Percentiles rank a stretch among this genome's conserved stretches.
phyloP scores from a whole-genome alignment of 2,797 vertebrate species.

The Anolis apletophallus region DNA sequence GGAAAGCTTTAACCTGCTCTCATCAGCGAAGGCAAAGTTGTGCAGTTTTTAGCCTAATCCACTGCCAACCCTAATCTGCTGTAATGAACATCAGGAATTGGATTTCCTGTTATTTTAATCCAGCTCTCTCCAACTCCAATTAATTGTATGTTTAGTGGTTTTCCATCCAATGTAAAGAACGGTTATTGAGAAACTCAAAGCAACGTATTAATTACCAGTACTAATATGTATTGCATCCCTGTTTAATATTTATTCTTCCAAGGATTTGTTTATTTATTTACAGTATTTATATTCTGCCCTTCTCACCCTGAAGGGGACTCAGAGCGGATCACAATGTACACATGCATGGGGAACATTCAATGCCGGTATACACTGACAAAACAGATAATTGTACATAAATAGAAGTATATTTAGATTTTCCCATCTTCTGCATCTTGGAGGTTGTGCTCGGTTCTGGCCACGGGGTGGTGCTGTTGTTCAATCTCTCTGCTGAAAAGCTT shows the following conservation, averaged over 20 bases:
- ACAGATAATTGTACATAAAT: too few species aligned
- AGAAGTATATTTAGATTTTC: too few species aligned
- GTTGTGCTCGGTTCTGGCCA: too few species aligned
- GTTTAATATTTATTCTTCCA: neutral
- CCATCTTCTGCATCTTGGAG: too few species aligned
- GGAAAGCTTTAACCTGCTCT: neutral
- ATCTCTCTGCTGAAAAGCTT: too few species aligned
- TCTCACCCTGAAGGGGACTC: too few species aligned
- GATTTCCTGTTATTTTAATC: neutral
- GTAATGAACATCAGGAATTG: neutral
- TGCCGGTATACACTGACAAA: too few species aligned
- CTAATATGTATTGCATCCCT: neutral
- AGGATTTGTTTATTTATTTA: too few species aligned
- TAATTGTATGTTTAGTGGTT: neutral
- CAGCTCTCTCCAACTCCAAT: neutral
- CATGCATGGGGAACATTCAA: too few species aligned
- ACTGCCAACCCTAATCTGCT: neutral
- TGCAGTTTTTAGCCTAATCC: neutral
- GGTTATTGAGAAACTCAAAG: neutral
- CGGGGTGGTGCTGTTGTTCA: too few species aligned
- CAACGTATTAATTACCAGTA: neutral
- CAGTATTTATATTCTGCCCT: too few species aligned
- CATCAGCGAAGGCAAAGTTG: neutral
- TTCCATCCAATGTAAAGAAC: neutral
- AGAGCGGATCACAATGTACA: too few species aligned